Conservation (phyloP, 1,140 invertebrate genomes). For the Euglossa dilemma region DNA sequence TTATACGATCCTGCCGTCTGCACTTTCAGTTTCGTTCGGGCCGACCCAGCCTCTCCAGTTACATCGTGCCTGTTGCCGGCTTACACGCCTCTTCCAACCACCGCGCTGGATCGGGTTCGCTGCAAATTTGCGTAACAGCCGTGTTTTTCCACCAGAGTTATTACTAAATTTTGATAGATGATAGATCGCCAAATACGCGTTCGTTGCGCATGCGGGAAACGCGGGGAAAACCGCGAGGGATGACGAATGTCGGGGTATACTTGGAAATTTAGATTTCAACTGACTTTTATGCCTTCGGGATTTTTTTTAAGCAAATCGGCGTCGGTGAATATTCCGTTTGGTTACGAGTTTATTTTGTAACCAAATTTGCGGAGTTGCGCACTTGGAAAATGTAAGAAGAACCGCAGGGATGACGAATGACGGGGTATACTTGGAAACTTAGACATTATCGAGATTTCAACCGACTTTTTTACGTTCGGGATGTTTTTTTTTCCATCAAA, state of each 20-base stretch:
- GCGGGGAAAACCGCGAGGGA: background rate
- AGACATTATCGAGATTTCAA: too few relatives aligned
- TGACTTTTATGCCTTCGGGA: too few relatives aligned
- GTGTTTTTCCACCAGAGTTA: background rate
- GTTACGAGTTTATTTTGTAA: too few relatives aligned
- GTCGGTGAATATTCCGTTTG: too few relatives aligned
- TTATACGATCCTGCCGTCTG: background rate
- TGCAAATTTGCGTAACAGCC: background rate
- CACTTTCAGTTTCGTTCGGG: conserved; percentile 16
- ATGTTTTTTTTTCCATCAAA: too few relatives aligned
- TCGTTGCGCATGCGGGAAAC: background rate
- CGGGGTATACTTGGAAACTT: too few relatives aligned
- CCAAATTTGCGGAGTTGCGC: too few relatives aligned
- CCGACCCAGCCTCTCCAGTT: conserved; percentile 1
- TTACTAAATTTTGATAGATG: background rate
- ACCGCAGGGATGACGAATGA: too few relatives aligned
- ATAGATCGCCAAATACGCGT: too few relatives aligned
- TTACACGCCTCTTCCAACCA: background rate
- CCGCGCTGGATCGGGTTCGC: background rate
- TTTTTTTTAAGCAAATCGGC: too few relatives aligned
- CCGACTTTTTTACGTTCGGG: too few relatives aligned
- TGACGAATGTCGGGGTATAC: background rate
- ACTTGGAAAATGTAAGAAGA: too few relatives aligned
- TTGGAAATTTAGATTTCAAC: background rate
- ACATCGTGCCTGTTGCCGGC: background rate